Base-by-base conservation (phyloP, 1,140 invertebrate species). In the Neelides sp. region DNA sequence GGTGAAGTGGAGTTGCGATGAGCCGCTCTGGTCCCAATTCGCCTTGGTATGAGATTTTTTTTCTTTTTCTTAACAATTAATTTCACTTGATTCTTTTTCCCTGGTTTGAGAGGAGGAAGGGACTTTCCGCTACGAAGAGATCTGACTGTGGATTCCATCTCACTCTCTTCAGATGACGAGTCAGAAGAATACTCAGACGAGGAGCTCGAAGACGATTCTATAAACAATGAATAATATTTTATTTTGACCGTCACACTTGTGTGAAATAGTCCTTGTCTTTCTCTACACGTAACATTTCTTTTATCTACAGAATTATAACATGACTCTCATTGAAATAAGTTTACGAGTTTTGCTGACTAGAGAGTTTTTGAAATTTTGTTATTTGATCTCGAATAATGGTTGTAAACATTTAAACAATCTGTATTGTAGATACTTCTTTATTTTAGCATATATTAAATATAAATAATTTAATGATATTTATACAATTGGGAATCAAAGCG, bases 41-140 rank as follows among this genome's bases (percentile, higher is more conserved):
- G 36, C 19, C 19, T 23, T 13, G 41, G 26, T 23, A 30, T 2
- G 13, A 7, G 5, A 17, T 8, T 19, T 12, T 19, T 47, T 4
- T 10, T 10, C 30, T 20, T 48, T 22, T 28, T 36, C 15, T 13
- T 36, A 22, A 28, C 2, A n/a, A 12, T 3, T 13, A 2, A 12
- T 50, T 28, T 32, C 30, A 17, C 10, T 32, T 2, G 34, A 3
- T n/a, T 27, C 24, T 47, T 41, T 43, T 35, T 41, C 47, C 2
- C n/a, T 23, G 3, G 46, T 15, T 49, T 50, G 22, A 28, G 3
- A 26, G 40, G 3, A 3, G 48, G 42, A 22, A 55, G n/a, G 15
- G 50, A 41, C 32, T 55, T 53, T 3, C 50, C 54, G 54, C 42
- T 59, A 28, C 57, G 35, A 3, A 59, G 34, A 4, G 57, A 55